Conservation (phyloP, 2,113 vertebrate genomes). For the Colossoma macropomum region DNA sequence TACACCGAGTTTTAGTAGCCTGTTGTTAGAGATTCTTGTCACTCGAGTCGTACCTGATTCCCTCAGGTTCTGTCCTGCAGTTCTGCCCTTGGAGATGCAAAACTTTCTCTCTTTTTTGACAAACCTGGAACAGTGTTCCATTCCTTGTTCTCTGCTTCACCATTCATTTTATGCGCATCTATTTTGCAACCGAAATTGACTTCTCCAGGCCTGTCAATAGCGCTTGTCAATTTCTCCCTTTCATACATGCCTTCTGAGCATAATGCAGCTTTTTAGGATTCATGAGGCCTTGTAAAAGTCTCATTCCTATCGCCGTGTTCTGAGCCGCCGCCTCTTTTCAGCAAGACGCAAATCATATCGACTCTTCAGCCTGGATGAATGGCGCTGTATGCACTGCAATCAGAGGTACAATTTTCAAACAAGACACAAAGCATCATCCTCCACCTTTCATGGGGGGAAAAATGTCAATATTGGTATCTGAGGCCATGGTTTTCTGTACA, state of each 20-base stretch:
- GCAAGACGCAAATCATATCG: slow-evolving; percentile 14
- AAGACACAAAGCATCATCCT: slow-evolving; percentile 19
- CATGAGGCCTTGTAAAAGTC: neutral
- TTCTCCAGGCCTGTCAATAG: neutral
- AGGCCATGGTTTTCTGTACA: neutral
- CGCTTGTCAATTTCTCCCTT: neutral
- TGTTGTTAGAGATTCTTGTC: neutral
- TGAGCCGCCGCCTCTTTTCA: neutral
- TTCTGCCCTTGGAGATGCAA: neutral
- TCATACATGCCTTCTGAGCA: neutral
- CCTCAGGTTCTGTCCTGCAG: neutral
- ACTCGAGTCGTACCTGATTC: neutral
- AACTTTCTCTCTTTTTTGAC: neutral
- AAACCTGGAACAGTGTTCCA: neutral
- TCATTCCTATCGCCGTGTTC: neutral
- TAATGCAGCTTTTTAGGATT: slow-evolving; percentile 20
- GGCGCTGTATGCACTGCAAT: slow-evolving; percentile 1
- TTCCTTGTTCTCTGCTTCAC: slow-evolving; percentile 18
- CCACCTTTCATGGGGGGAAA: neutral
- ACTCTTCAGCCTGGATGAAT: slow-evolving; percentile 2
- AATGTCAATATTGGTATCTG: slow-evolving; percentile 29
- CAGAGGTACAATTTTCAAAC: slow-evolving; percentile 32
- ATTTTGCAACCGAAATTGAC: neutral
- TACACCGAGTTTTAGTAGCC: neutral
- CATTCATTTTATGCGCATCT: slow-evolving; percentile 6